phyloP scores from a whole-genome alignment of 2,888 invertebrate species.

The Phasia obesa region DNA sequence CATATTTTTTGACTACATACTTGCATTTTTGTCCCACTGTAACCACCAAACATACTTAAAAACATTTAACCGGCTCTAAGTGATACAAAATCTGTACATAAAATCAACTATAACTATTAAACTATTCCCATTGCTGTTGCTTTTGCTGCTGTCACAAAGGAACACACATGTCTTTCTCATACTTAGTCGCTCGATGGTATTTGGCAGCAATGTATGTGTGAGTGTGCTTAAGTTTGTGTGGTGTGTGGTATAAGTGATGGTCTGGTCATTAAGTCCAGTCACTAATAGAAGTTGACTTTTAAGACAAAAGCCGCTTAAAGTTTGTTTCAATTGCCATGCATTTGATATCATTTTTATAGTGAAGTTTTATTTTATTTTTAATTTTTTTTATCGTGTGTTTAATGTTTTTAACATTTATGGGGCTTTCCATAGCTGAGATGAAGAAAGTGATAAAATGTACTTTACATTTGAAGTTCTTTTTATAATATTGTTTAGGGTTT shows the following conservation, averaged over 20 bases:
- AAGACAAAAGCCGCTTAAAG: slow-evolving; percentile 63
- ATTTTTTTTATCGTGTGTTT: not conserved
- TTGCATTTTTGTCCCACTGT: slow-evolving; percentile 18
- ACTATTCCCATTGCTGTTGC: slow-evolving; percentile 37
- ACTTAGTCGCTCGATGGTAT: slow-evolving; percentile 20
- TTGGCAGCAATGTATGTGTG: not conserved
- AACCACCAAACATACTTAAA: not conserved
- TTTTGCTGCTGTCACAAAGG: slow-evolving; percentile 22
- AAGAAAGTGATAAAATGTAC: too few relatives aligned
- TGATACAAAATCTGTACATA: slow-evolving; percentile 47
- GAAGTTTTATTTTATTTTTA: not conserved
- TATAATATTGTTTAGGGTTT: too few relatives aligned
- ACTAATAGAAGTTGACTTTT: slow-evolving; percentile 60
- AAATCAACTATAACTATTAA: slow-evolving; percentile 45
- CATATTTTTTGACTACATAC: too few relatives aligned
- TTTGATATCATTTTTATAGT: slow-evolving; percentile 56
- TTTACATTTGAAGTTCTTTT: too few relatives aligned
- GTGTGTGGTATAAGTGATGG: slow-evolving; percentile 32
- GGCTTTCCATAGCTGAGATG: not conserved
- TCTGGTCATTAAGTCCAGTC: slow-evolving; percentile 59
- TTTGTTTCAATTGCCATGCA: slow-evolving; percentile 48
- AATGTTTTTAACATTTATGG: slow-evolving; percentile 7
- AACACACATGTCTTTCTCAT: slow-evolving; percentile 30
- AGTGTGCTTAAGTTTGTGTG: not conserved
- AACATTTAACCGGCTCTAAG: slow-evolving; percentile 38